Base-by-base conservation (phyloP, 2,113 vertebrate genomes). In the Hipposideros armiger region DNA sequence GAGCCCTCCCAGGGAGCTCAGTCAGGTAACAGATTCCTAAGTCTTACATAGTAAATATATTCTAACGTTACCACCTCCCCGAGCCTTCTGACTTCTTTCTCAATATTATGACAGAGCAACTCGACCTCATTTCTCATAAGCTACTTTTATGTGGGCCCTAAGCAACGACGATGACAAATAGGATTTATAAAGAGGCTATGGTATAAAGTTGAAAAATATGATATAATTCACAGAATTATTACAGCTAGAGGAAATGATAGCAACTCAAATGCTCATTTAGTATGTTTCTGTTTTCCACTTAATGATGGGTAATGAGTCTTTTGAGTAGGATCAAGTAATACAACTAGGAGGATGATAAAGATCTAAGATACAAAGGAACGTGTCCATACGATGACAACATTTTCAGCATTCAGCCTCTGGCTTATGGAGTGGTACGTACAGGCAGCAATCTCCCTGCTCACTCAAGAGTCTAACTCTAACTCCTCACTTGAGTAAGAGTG, bases 201-300 rank as follows among this genome's bases (percentile, higher is more conserved):
- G 58, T 24, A 60, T 58, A 42, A 89, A 90, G 15, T 62, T 60
- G 3, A 92, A 92, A 96, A 62, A 42, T 8, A 73, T 22, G 64
- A 87, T 14, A 54, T 11, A 80, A 32, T n/a, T 83, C 66, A 73
- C 69, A 89, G 36, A 69, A 56, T 87, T 40, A 67, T 64, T 67
- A 62, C 2, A 62, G 52, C n/a, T 80, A 86, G 54, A 89, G 42
- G 50, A 90, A 92, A 89, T 66, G 5, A 54, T 22, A 95, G 40
- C 45, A 91, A 70, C 19, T 77, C 30, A 81, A 92, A 94, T 58
- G 56, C 89, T 90, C 60, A 90, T 77, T 93, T 90, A 80, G 7
- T 30, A 64, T 19, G 30, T 70, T 66, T 62, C 28, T 69, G 17
- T 56, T 72, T 58, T 87, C 47, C 14, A 50, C 54, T 45, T 91